phyloP scores from a whole-genome alignment of 2,797 vertebrate genomes.

The Hypotaenidia philippensis region DNA sequence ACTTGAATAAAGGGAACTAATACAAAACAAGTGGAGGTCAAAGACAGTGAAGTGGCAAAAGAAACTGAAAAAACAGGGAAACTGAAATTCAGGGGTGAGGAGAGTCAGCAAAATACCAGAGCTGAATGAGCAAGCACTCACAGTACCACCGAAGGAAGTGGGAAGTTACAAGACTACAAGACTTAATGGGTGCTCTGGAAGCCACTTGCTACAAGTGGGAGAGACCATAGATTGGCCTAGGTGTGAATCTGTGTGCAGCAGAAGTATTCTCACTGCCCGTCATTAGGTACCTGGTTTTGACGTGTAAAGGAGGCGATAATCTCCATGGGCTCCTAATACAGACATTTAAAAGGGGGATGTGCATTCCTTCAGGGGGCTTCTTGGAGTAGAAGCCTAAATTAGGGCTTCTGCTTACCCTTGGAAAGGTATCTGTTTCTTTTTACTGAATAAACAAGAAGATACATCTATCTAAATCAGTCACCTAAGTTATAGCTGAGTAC shows the following conservation, averaged over 20 bases:
- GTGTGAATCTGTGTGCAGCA: neutral
- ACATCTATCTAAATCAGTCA: neutral
- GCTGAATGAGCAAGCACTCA: neutral
- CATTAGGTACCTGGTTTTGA: neutral
- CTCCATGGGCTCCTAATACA: neutral
- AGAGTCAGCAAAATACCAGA: neutral
- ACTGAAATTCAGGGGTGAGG: neutral
- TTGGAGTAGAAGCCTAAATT: neutral
- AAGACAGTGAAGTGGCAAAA: neutral
- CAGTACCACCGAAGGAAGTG: neutral
- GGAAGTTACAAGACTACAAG: neutral
- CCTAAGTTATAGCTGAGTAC: neutral
- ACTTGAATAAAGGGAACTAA: neutral
- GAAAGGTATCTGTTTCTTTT: neutral
- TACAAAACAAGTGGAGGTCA: neutral
- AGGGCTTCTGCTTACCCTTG: neutral
- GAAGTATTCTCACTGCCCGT: neutral
- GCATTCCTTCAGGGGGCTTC: neutral
- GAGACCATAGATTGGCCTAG: neutral
- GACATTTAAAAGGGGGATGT: neutral
- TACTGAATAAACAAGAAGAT: neutral
- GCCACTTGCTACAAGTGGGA: neutral
- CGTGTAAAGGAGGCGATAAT: neutral
- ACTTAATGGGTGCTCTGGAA: neutral
- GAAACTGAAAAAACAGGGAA: neutral